Percentiles rank a stretch among this genome's conserved stretches.
Evolutionary conservation across 2,888 invertebrate species (phyloP).

Genomic region (Busseola fusca): DNA sequence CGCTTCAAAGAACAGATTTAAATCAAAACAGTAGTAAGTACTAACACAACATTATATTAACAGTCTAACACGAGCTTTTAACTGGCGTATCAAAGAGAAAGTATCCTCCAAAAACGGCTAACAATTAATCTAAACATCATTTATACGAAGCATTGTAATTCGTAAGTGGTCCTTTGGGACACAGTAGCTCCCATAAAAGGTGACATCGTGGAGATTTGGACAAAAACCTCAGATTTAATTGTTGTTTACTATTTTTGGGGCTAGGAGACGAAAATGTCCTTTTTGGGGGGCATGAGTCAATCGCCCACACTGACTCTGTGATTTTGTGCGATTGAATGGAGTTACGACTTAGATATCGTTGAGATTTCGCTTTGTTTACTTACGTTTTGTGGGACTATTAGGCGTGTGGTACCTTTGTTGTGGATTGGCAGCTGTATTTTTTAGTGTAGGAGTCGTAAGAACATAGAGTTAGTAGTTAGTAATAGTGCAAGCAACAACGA

Average conservation of each 20-base stretch:
- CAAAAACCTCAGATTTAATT: slow-evolving; percentile 69
- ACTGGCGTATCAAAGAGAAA: slow-evolving; percentile 54
- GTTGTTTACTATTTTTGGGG: slow-evolving; percentile 58
- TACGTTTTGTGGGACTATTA: slow-evolving; percentile 19
- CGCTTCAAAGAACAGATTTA: slow-evolving; percentile 34
- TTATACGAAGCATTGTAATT: slow-evolving; percentile 53
- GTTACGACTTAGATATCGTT: slow-evolving; percentile 39
- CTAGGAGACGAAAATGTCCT: slow-evolving; percentile 66
- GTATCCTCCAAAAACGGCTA: slow-evolving; percentile 57
- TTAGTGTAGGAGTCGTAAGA: background rate
- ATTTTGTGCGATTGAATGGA: slow-evolving; percentile 57
- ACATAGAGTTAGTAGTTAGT: background rate
- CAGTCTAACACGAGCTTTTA: slow-evolving; percentile 41
- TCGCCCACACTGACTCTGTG: slow-evolving; percentile 65
- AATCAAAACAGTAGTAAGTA: slow-evolving; percentile 53
- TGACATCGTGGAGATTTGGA: slow-evolving; percentile 74
- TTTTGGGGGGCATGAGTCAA: slow-evolving; percentile 65
- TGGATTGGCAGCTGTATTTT: background rate
- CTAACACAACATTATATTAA: slow-evolving; percentile 46
- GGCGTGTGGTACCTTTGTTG: background rate
- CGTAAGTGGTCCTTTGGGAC: slow-evolving; percentile 69
- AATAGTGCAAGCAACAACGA: background rate
- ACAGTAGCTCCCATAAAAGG: slow-evolving; percentile 72
- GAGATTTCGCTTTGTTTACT: slow-evolving; percentile 39
- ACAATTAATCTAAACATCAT: slow-evolving; percentile 63